Conservation (phyloP, 2,113 vertebrate species). For the Spheniscus mendiculus region DNA sequence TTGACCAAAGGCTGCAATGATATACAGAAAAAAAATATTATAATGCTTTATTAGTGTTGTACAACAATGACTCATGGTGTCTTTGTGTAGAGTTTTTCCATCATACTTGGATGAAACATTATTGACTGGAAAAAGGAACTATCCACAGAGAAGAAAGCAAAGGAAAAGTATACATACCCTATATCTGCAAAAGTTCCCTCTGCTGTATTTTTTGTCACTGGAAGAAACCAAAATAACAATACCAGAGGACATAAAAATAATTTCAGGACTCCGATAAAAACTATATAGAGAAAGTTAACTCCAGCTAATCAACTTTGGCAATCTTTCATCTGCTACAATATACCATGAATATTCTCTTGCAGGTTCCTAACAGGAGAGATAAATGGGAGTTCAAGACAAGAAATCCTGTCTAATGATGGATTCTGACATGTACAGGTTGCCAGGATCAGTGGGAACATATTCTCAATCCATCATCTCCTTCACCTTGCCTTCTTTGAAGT, state of each 20-base stretch:
- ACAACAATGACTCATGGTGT: not conserved
- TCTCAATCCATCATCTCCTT: not conserved
- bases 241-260: not conserved
- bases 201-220: not conserved
- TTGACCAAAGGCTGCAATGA: not conserved
- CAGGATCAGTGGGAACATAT: not conserved
- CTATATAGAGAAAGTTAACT: not conserved
- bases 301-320: not conserved
- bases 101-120: not conserved
- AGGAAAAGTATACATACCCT: not conserved
- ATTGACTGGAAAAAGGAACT: not conserved
- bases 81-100: not conserved
- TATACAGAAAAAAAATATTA: not conserved
- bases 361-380: not conserved
- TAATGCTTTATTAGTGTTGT: not conserved
- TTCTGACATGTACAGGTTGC: not conserved
- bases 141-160: not conserved
- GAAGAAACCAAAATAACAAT: not conserved
- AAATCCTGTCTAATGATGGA: not conserved
- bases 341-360: not conserved
- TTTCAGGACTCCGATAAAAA: not conserved
- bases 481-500: not conserved
- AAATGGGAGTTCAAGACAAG: not conserved
- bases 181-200: not conserved
- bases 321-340: not conserved